A percentile compares a stretch with the other conserved stretches of the same genome.
These are phyloP conservation scores for Meganola albula DNA, from an alignment of 2,888 invertebrate genomes.

Conservation along the genomic window DNA sequence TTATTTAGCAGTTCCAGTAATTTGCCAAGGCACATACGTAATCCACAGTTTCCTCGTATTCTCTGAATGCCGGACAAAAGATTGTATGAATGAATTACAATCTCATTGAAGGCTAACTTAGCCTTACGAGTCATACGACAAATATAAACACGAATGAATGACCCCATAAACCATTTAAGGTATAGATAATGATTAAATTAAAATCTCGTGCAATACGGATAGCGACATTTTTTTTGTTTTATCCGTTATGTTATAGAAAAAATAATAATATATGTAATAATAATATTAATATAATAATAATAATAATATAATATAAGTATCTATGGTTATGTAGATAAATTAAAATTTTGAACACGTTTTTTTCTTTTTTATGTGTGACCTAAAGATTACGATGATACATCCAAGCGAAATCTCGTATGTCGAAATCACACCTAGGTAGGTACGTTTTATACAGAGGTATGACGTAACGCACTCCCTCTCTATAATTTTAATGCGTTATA, in stretches of 20 bases:
- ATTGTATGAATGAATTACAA: conserved; percentile 18
- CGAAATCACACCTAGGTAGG: too few relatives aligned
- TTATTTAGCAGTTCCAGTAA: not conserved
- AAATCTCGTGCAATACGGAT: conserved; percentile 1
- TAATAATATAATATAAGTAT: too few relatives aligned
- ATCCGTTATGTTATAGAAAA: too few relatives aligned
- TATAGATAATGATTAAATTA: conserved; percentile 1
- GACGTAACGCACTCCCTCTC: too few relatives aligned
- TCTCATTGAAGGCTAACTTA: conserved; percentile 19
- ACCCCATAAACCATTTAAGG: conserved; percentile 12
- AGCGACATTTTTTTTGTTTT: too few relatives aligned
- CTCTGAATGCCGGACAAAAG: conserved; percentile 11
- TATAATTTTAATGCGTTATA: too few relatives aligned
- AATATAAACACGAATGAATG: conserved; percentile 15
- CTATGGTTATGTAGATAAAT: not conserved
- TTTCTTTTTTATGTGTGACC: too few relatives aligned
- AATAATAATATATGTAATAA: too few relatives aligned
- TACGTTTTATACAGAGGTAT: too few relatives aligned
- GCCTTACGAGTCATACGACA: conserved; percentile 19
- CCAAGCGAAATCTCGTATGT: too few relatives aligned
- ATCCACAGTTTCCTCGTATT: conserved; percentile 2
- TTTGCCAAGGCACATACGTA: not conserved
- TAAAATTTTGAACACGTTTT: not conserved
- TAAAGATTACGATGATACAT: too few relatives aligned
- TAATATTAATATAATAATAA: too few relatives aligned